Conservation (phyloP, 2,113 vertebrate species). For the Anthoscopus minutus region DNA sequence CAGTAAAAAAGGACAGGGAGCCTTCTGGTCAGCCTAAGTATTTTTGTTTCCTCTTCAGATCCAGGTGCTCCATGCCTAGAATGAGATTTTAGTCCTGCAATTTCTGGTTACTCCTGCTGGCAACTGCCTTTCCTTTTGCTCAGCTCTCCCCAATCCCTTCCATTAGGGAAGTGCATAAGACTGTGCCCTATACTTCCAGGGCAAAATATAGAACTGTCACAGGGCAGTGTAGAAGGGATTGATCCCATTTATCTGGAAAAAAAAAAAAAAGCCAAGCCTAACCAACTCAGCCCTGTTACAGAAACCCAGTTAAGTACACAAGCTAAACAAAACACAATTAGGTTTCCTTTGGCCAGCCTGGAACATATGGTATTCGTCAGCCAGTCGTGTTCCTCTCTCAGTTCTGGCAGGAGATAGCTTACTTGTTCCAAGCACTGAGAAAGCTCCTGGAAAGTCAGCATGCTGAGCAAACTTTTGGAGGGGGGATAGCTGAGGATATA, state of each 20-base stretch:
- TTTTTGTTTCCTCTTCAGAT: constrained; percentile 11
- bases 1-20: background rate
- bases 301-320: constrained; percentile 47
- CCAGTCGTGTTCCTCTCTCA: constrained; percentile 48
- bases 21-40: background rate
- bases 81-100: background rate
- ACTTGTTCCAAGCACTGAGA: constrained; percentile 59
- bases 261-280: background rate
- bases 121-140: background rate
- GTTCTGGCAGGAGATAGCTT: constrained; percentile 48
- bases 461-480: constrained; percentile 64
- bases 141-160: background rate
- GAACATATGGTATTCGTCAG: constrained; percentile 66
- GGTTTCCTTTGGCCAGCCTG: constrained; percentile 59
- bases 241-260: background rate
- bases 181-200: background rate
- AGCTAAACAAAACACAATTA: constrained; percentile 59
- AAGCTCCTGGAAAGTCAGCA: constrained; percentile 64
- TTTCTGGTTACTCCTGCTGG: constrained; percentile 12
- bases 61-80: background rate
- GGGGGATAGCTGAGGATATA: constrained; percentile 37
- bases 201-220: background rate
- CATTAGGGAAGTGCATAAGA: background rate
- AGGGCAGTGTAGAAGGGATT: background rate
- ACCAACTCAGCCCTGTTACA: background rate